A percentile compares a stretch with the other conserved stretches of the same genome.
Conservation (phyloP, 2,113 vertebrate genomes). For the Nipponia nippon region DNA sequence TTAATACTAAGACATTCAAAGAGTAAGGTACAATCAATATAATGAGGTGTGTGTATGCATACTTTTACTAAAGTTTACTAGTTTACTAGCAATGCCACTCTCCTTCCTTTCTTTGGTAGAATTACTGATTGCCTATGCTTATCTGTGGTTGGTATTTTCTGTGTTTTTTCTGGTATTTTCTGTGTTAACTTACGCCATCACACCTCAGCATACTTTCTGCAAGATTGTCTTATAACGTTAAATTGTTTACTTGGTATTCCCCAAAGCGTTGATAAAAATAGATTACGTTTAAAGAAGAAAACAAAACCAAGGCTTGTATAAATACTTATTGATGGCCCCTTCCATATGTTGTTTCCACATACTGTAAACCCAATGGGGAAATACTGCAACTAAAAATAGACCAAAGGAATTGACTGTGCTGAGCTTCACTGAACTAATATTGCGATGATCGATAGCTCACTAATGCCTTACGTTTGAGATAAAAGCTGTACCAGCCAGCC, state of each 20-base stretch:
- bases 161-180: not conserved
- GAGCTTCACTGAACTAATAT: not conserved
- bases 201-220: not conserved
- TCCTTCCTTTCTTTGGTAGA: not conserved
- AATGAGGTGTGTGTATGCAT: not conserved
- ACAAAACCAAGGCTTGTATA: not conserved
- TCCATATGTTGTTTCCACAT: not conserved
- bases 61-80: not conserved
- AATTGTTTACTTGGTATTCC: not conserved
- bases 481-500: conserved; percentile 6
- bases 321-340: not conserved
- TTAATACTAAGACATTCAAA: not conserved
- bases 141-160: not conserved
- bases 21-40: not conserved
- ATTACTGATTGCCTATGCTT: not conserved
- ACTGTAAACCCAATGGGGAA: not conserved
- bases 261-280: not conserved
- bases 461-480: not conserved
- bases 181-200: not conserved
- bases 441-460: not conserved
- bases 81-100: not conserved
- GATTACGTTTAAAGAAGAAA: not conserved
- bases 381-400: conserved; percentile 16
- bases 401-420: not conserved
- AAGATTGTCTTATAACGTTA: not conserved